Base-by-base conservation (phyloP, 2,113 vertebrate species). In the Pycnonotus jocosus region DNA sequence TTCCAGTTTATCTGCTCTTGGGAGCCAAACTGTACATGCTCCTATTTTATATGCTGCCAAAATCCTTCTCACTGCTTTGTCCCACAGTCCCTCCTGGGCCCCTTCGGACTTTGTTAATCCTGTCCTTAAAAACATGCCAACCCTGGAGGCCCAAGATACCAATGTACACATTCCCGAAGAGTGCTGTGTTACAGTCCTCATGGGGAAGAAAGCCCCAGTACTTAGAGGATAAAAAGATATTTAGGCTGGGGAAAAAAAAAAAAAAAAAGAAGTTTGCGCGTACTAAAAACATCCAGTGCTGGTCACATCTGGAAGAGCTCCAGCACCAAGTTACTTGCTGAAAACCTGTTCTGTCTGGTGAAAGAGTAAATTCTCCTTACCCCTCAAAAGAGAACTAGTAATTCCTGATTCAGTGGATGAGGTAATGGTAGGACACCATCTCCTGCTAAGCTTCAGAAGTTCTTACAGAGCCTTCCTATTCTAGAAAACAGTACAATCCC, bases 121-220 rank as follows among this genome's bases (percentile, higher is more conserved):
- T 23, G 15, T 28, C 40, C 66, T 76, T 60, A 74, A 27, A 58
- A 79, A 44, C 21, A 50, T 2, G 4, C 31, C 35, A 69, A 1
- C 5, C 14, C 61, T 22, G 4, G 50, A 74, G 69, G 11, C 33
- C 25, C 23, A 37, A 23, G 8, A 16, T 22, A 38, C 9, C 6
- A 3, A 1, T 0, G 0, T 15, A 33, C 21, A 14, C 21, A 60
- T 70, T 24, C 35, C 57, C 20, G 12, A 38, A 38, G 45, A 78
- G 20, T 15, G 42, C 47, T 92, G 61, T 60, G 47, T 72, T 53
- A 45, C 37, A 38, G 30, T 37, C 40, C 50, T 45, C 25, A 10
- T 2, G 9, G 64, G n/a, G 56, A 83, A 47, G 69, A 54, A 57
- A 27, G 19, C 11, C 7, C 24, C 37, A 33, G 35, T 42, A 37